phyloP scores from a whole-genome alignment of 2,888 invertebrate genomes.

The Hedychridium roseum region DNA sequence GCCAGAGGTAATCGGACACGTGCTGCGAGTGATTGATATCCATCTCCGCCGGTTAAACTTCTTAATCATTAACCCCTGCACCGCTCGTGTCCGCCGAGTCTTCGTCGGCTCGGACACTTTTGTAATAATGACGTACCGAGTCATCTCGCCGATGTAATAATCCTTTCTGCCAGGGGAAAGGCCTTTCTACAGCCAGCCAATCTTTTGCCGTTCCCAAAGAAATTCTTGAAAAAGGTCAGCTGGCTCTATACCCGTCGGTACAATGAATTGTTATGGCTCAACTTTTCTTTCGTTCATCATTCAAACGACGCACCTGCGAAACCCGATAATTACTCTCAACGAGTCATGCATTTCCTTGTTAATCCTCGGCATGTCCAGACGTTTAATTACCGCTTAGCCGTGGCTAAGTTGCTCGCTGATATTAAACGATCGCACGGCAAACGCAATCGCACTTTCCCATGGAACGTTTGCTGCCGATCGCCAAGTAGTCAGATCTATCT shows the following conservation, averaged over 20 bases:
- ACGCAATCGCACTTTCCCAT: conserved; percentile 23
- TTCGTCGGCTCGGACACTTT: no score
- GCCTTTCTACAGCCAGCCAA: no score
- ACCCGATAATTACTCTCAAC: conserved; percentile 5
- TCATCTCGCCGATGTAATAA: no score
- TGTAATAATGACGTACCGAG: no score
- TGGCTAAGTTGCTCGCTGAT: conserved; percentile 12
- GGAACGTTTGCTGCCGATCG: conserved; percentile 1
- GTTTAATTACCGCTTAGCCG: conserved; percentile 30
- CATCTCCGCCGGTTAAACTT: conserved; percentile 41
- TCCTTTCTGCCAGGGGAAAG: no score
- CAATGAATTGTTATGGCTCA: no score
- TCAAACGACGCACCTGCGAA: no score
- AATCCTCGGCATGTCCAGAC: conserved; percentile 21
- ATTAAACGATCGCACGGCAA: conserved; percentile 26
- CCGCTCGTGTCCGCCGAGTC: conserved; percentile 18
- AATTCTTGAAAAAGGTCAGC: no score
- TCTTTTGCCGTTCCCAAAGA: no score
- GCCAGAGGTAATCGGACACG: conserved; percentile 34
- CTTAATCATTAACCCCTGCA: conserved; percentile 48
- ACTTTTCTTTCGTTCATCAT: no score
- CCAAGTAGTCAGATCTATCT: conserved; percentile 16
- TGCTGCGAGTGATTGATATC: conserved; percentile 49
- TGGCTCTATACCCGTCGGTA: no score
- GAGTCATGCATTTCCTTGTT: conserved; percentile 10